phyloP scores from a whole-genome alignment of 2,888 invertebrate species.

The Clivina fossor region DNA sequence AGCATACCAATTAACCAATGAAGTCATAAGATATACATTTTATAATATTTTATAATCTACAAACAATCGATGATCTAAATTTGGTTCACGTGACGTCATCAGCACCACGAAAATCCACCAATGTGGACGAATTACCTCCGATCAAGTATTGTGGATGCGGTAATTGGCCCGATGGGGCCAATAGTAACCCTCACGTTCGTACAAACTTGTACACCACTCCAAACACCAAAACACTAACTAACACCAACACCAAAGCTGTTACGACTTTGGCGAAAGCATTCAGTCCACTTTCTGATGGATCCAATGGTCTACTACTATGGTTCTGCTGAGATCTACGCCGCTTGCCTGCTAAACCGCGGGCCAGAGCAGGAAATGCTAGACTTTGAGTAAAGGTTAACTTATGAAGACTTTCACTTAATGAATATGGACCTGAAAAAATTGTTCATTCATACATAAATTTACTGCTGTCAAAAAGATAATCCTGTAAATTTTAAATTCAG shows the following conservation, averaged over 20 bases:
- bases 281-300: conserved; percentile 65
- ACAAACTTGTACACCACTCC: conserved; percentile 74
- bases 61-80: neutral
- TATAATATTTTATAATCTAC: too few species aligned
- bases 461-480: too few species aligned
- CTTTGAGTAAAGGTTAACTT: conserved; percentile 75
- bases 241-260: conserved; percentile 67
- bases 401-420: conserved; percentile 69
- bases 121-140: neutral
- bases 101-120: neutral
- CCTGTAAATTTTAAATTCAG: too few species aligned
- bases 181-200: conserved; percentile 75
- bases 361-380: conserved; percentile 70
- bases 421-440: too few species aligned
- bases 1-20: neutral
- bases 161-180: conserved; percentile 58
- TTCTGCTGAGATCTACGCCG: conserved; percentile 58
- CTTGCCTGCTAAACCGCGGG: conserved; percentile 67
- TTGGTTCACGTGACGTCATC: conserved; percentile 21
- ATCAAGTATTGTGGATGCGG: conserved; percentile 7
- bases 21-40: neutral
- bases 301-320: conserved; percentile 57
- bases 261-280: conserved; percentile 73
- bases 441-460: too few species aligned
- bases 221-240: conserved; percentile 71